Conservation (phyloP, 2,888 invertebrate genomes). For the Hemaris fuciformis region DNA sequence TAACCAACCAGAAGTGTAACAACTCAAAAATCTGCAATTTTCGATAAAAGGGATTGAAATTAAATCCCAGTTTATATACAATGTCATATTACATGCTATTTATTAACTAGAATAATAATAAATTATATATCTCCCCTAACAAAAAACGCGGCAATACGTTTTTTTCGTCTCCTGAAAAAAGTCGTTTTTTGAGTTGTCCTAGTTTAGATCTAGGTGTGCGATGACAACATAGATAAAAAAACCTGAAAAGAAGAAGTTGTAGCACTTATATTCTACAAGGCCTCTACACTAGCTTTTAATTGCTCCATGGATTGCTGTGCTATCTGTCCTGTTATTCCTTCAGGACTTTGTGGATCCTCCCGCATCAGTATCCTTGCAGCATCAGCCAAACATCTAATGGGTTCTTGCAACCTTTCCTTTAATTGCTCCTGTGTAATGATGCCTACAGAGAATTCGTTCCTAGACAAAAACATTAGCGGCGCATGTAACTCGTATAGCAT, state of each 20-base stretch:
- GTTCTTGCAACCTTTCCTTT: conserved; percentile 84
- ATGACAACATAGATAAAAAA: not conserved
- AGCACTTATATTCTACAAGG: conserved; percentile 38
- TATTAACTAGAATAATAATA: no score
- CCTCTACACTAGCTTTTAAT: conserved; percentile 61
- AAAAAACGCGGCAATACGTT: no score
- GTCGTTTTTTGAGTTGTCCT: no score
- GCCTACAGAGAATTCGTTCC: conserved; percentile 83
- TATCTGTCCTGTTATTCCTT: conserved; percentile 83
- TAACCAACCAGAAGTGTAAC: no score
- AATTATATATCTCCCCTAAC: no score
- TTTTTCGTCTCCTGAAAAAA: no score
- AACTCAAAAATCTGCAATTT: no score
- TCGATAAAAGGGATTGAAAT: no score
- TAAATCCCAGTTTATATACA: no score
- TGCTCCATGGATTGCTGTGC: conserved; percentile 79
- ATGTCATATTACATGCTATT: no score
- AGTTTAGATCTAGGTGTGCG: no score
- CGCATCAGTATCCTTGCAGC: conserved; percentile 84
- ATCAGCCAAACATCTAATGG: conserved; percentile 83
- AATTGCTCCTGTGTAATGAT: conserved; percentile 82
- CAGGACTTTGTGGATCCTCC: conserved; percentile 85
- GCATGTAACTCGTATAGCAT: conserved; percentile 91
- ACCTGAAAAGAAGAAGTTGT: no score
- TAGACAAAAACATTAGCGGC: conserved; percentile 86